A percentile compares a stretch with the other conserved stretches of the same genome.
Conservation (phyloP, 2,797 vertebrate genomes). For the Notolepis coatsorum region DNA sequence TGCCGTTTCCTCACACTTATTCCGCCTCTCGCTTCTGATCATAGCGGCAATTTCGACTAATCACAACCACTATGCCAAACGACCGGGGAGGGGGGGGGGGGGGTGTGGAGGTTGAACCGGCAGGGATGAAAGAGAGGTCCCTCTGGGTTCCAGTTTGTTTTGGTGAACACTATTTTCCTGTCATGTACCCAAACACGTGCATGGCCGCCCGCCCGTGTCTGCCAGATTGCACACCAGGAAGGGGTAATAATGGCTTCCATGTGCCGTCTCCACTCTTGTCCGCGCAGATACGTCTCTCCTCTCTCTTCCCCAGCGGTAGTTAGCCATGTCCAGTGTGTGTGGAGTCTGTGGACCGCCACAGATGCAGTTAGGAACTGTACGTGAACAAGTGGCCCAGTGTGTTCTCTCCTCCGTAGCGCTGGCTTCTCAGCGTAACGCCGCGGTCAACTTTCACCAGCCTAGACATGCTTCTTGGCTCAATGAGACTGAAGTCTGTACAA, state of each 20-base stretch:
- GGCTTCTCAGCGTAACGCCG: constrained; percentile 18
- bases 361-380: constrained; percentile 7
- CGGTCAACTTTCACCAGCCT: constrained; percentile 38
- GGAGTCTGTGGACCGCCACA: too few species aligned
- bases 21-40: constrained; percentile 6
- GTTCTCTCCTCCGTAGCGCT: constrained; percentile 9
- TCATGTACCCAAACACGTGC: constrained; percentile 35
- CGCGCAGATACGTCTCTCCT: neutral
- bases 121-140: constrained; percentile 4
- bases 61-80: constrained; percentile 10
- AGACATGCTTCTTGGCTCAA: constrained; percentile 44
- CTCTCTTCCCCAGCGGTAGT: constrained; percentile 10
- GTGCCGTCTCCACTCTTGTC: constrained; percentile 19
- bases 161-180: constrained; percentile 1
- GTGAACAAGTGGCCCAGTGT: constrained; percentile 55
- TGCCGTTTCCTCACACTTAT: constrained; percentile 35
- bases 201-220: constrained; percentile 13
- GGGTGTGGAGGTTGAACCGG: neutral
- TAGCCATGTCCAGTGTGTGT: constrained; percentile 29
- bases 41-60: constrained; percentile 2
- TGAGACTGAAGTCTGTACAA: constrained; percentile 52
- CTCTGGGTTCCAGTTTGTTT: neutral
- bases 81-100: too few species aligned
- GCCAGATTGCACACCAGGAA: constrained; percentile 40
- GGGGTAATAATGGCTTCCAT: constrained; percentile 53